phyloP scores from a whole-genome alignment of 2,113 vertebrate genomes.

The Gambusia holbrooki region DNA sequence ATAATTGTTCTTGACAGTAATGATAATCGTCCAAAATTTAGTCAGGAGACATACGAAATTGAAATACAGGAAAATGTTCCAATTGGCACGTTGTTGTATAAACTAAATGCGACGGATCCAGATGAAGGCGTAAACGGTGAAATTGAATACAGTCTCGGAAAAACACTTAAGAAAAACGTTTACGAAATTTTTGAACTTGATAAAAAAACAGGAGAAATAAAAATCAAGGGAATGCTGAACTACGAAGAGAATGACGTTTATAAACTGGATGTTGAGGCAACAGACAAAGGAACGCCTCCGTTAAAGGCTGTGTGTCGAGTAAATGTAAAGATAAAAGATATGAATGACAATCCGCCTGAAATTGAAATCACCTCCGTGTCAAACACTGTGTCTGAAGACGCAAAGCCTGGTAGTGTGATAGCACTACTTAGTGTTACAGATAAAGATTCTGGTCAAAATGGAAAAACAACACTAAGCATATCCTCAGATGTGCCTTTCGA shows the following conservation, averaged over 20 bases:
- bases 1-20: constrained; percentile 67
- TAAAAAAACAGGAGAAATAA: constrained; percentile 37
- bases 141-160: constrained; percentile 55
- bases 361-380: constrained; percentile 76
- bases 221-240: constrained; percentile 18
- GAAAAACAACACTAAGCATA: constrained; percentile 50
- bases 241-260: constrained; percentile 53
- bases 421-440: constrained; percentile 51
- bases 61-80: constrained; percentile 52
- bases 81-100: neutral
- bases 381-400: constrained; percentile 66
- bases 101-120: constrained; percentile 20
- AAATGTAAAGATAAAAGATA: constrained; percentile 75
- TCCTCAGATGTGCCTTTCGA: constrained; percentile 30
- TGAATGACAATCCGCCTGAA: constrained; percentile 82
- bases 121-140: constrained; percentile 27
- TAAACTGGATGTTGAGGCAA: constrained; percentile 62
- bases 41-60: constrained; percentile 47
- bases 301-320: constrained; percentile 60
- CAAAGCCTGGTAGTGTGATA: constrained; percentile 67
- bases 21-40: constrained; percentile 69
- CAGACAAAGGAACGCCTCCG: constrained; percentile 57
- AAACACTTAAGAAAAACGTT: constrained; percentile 14
- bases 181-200: constrained; percentile 46
- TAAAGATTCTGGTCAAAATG: constrained; percentile 51